phyloP scores from a whole-genome alignment of 1,140 invertebrate genomes.

The Ptiloglossa arizonensis region DNA sequence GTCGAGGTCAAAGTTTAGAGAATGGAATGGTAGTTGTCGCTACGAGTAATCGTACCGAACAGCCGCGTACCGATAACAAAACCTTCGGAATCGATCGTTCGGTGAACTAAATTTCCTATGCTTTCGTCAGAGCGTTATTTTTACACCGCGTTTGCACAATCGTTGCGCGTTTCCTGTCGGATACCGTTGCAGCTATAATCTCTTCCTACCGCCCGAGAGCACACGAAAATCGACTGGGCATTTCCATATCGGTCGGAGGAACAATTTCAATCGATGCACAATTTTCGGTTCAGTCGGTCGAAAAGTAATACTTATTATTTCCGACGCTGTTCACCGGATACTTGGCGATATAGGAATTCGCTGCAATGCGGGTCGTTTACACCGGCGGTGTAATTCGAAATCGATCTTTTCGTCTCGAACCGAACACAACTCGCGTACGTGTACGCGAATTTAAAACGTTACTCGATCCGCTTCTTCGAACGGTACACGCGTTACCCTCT shows the following conservation, averaged over 20 bases:
- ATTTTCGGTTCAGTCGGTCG: not conserved
- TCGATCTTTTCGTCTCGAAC: no score
- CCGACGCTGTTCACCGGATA: not conserved
- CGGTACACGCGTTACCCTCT: no score
- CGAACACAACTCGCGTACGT: no score
- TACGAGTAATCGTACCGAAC: not conserved
- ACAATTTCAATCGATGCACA: not conserved
- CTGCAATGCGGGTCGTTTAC: not conserved
- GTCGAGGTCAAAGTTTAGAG: no score
- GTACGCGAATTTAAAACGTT: no score
- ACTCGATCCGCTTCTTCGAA: no score
- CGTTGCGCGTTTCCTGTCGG: not conserved
- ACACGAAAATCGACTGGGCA: constrained; percentile 27
- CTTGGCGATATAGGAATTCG: not conserved
- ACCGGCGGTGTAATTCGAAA: not conserved
- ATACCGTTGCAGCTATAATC: constrained; percentile 29
- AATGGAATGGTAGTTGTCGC: not conserved
- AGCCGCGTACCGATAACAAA: not conserved
- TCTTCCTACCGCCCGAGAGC: constrained; percentile 33
- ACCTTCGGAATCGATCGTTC: not conserved
- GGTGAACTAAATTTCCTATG: not conserved
- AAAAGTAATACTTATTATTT: not conserved
- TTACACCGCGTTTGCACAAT: not conserved
- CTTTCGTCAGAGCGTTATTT: not conserved
- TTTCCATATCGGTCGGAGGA: constrained; percentile 15